These are phyloP conservation scores for Babyrousa celebensis DNA, from an alignment of 2,797 vertebrate species.

Conservation along the genomic window DNA sequence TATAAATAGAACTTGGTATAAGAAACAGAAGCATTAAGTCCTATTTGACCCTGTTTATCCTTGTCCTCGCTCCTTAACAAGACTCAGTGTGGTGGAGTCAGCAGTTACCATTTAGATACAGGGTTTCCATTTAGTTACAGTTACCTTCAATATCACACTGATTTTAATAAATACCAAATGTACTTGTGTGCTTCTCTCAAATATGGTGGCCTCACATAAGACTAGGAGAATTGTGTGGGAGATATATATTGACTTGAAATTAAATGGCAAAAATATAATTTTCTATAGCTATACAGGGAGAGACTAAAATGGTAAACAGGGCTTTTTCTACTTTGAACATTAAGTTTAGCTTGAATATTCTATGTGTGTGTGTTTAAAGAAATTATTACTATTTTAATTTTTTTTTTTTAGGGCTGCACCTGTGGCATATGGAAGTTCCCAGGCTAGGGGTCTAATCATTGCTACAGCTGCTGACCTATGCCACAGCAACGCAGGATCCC, in stretches of 20 bases:
- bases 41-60: not conserved
- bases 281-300: not conserved
- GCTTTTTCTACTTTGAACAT: not conserved
- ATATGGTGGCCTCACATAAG: not conserved
- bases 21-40: not conserved
- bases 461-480: no score
- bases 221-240: not conserved
- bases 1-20: not conserved
- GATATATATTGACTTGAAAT: not conserved
- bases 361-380: not conserved
- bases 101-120: not conserved
- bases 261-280: not conserved
- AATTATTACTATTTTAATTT: not conserved
- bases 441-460: no score
- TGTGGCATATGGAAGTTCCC: no score
- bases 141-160: not conserved
- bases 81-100: not conserved
- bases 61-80: not conserved
- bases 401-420: no score
- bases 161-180: not conserved
- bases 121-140: not conserved
- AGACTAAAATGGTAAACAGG: not conserved
- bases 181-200: not conserved
- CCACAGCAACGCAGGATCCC: no score
- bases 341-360: conserved; percentile 25